Percentiles rank a stretch among this genome's conserved stretches.
These are phyloP conservation scores for Parnassius orleans DNA, from an alignment of 2,888 invertebrate species.

Conservation along the genomic window DNA sequence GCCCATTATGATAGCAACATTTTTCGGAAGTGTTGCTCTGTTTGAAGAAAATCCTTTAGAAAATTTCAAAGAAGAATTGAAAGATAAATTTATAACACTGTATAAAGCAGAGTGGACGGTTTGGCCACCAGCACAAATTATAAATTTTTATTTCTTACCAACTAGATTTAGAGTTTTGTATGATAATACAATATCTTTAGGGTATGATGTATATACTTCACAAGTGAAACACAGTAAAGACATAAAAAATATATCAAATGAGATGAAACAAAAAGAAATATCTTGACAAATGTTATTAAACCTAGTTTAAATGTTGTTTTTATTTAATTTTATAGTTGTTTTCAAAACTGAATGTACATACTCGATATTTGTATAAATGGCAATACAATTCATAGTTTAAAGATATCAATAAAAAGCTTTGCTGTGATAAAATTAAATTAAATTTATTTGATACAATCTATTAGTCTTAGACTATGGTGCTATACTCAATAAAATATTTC, in stretches of 20 bases:
- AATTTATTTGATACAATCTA: constrained; percentile 12
- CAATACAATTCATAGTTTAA: constrained; percentile 1
- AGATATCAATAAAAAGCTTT: constrained; percentile 8
- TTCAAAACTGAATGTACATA: not conserved
- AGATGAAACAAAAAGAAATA: constrained; percentile 23
- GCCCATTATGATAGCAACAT: constrained; percentile 89
- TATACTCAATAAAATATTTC: constrained; percentile 22
- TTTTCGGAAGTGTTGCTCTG: constrained; percentile 89
- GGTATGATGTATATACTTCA: constrained; percentile 94
- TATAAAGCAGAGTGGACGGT: constrained; percentile 95
- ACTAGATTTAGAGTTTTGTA: constrained; percentile 92
- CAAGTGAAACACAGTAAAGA: constrained; percentile 85
- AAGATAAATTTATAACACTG: constrained; percentile 87
- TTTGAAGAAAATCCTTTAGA: constrained; percentile 84
- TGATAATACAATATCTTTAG: constrained; percentile 92
- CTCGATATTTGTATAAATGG: not conserved
- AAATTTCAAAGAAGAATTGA: constrained; percentile 86
- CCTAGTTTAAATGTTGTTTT: not conserved
- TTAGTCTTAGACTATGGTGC: constrained; percentile 18
- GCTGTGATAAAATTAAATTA: constrained; percentile 24
- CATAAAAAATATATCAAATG: constrained; percentile 38
- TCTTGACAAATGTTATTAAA: constrained; percentile 30
- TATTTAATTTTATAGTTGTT: not conserved
- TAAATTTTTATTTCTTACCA: constrained; percentile 95
- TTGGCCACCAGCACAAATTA: constrained; percentile 96